phyloP scores from a whole-genome alignment of 1,140 invertebrate species.

The Drosophila tropicalis region DNA sequence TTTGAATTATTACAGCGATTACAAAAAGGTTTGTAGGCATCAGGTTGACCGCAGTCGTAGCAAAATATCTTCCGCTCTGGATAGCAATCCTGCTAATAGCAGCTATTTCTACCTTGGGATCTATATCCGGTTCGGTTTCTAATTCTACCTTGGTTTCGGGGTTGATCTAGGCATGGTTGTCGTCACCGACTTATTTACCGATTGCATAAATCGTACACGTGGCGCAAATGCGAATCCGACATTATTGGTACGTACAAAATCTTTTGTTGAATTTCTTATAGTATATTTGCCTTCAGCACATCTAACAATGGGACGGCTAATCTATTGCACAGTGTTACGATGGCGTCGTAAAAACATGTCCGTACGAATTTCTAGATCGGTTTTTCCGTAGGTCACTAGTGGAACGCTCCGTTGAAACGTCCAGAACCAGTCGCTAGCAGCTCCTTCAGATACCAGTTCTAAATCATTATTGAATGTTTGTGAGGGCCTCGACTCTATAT shows the following conservation, averaged over 20 bases:
- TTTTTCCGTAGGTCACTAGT: neutral
- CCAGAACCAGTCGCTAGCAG: conserved; percentile 19
- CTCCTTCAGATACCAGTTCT: neutral
- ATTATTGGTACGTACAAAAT: neutral
- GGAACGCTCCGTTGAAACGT: too few relatives aligned
- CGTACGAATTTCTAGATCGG: neutral
- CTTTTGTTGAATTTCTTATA: too few relatives aligned
- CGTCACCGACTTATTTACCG: neutral
- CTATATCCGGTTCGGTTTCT: too few relatives aligned
- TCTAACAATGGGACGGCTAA: neutral
- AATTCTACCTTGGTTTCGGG: too few relatives aligned
- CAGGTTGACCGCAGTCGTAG: too few relatives aligned
- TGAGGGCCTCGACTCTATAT: too few relatives aligned
- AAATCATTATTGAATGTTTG: too few relatives aligned
- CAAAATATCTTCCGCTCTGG: too few relatives aligned
- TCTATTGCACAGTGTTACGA: neutral
- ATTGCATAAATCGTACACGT: neutral
- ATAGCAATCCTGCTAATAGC: too few relatives aligned
- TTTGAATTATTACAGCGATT: too few relatives aligned
- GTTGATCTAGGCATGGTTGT: neutral
- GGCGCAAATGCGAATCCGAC: neutral
- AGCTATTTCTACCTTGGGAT: too few relatives aligned
- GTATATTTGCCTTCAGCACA: neutral
- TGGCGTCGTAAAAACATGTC: neutral
- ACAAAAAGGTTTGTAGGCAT: too few relatives aligned